Base-by-base conservation (phyloP, 35 echinoderm and acorn worm genomes). In the Heliocidaris tuberculata region DNA sequence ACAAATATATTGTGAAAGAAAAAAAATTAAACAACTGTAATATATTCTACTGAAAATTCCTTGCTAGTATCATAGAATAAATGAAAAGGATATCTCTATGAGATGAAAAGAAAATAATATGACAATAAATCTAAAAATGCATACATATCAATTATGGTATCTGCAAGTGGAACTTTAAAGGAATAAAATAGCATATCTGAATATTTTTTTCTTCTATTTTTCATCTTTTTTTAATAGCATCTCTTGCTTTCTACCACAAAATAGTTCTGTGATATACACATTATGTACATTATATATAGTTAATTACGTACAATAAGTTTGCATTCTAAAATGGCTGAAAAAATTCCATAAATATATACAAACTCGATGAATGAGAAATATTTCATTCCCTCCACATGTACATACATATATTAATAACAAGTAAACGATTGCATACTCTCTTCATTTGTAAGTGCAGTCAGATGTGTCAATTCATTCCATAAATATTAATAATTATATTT, bases 251-350 rank as follows among this genome's bases (percentile, higher is more conserved):
- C 47, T 89, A 89, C 87, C 47, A 89, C 87, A 89, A 89, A 89
- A 89, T 89, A 89, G 87, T 89, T 89, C 87, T 89, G 87, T 89
- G 87, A 89, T 89, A 47, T 89, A 89, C 31, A 89, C 31, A 48
- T 47, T 89, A 89, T 89, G 87, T 89, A 89, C 87, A 89, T 17
- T 42, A 89, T 89, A 86, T 86, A 89, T 89, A 17, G 31, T 89
- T 35, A 48, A 89, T 89, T 47, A 32, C 87, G 15, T 48, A 89
- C 47, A 47, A 17, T 47, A 32, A 89, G 31, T 89, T 30, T 48
- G 31, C 87, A 89, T 47, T 89, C 87, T 89, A 89, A 89, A 47
- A 89, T 89, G 87, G 87, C 87, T 89, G 87, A 89, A 89, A 85
- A 89, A 89, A 89, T 89, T 89, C 31, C 31, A 48, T 89, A 15